Evolutionary conservation across 2,888 invertebrate genomes (phyloP), one percentile per base, ranked within the genome.

Genomic region (Xestia c-nigrum): DNA sequence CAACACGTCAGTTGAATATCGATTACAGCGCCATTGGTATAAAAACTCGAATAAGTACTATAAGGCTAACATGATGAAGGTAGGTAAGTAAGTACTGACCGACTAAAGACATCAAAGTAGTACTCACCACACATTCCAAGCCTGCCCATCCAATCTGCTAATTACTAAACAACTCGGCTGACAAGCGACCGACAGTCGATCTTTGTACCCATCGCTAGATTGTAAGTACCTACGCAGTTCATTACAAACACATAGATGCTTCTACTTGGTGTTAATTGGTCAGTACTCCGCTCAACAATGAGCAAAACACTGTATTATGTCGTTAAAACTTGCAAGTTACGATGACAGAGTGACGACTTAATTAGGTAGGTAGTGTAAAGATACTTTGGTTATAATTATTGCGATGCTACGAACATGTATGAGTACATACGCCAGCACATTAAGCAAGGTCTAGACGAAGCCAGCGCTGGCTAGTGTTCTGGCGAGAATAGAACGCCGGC

Each of bases 251-350:
- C n/a, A n/a, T 24, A 6, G 7, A 21, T 73, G 61, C 38, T 9
- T 78, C 47, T 38, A n/a, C 31, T 43, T 73, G 63, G 78, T 76
- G 85, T 61, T 85, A 85, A 86, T 86, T 85, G 78, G 71, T 65
- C 57, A 50, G 43, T 63, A 81, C 50, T 5, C 50, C n/a, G 31
- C 68, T 38, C 31, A 7, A 72, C 80, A 79, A 46, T 70, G 24
- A 47, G 57, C 43, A 47, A 50, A 52, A 84, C 74, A 74, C 38
- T 63, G 5, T 57, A 80, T 59, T 66, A 16, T 38, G 71, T 59
- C 70, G 74, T 74, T 74, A 84, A 82, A 80, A 52, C 31, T 61
- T 64, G 47, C 68, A 61, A 79, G 50, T 47, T 63, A 9, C 7
- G 16, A 52, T 57, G 10, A 21, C 24, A n/a, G 10, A 81, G 21